These are phyloP conservation scores for Turnix velox DNA, from an alignment of 2,113 vertebrate species.

Conservation along the genomic window DNA sequence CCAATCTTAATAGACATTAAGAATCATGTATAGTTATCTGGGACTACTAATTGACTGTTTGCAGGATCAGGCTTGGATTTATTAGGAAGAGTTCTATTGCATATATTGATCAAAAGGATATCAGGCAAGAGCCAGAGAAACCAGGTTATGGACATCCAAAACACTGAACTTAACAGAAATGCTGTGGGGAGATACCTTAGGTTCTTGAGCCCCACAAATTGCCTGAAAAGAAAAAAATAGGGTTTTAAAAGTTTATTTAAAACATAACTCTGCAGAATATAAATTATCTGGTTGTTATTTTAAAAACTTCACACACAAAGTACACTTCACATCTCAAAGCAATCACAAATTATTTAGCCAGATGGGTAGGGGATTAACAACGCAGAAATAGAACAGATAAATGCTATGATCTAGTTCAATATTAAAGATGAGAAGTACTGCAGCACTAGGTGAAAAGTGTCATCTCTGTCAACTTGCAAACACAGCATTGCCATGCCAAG, in stretches of 20 bases:
- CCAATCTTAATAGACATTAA: neutral
- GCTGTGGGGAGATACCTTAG: slow-evolving; percentile 78
- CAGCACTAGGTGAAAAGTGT: neutral
- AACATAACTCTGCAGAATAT: neutral
- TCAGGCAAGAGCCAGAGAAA: slow-evolving; percentile 87
- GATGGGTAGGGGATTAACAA: neutral
- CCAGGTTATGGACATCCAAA: slow-evolving; percentile 94
- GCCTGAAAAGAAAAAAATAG: slow-evolving; percentile 65
- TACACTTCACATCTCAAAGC: neutral
- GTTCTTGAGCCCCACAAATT: slow-evolving; percentile 69
- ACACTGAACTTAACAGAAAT: slow-evolving; percentile 83
- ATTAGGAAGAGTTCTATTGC: neutral
- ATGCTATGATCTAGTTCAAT: neutral
- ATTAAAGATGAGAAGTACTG: neutral
- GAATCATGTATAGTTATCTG: neutral
- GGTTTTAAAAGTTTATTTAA: neutral
- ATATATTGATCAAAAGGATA: slow-evolving; percentile 83
- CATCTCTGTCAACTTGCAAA: neutral
- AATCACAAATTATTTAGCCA: neutral
- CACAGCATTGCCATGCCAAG: neutral
- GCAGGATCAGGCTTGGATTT: neutral
- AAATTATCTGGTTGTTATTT: neutral
- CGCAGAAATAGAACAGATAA: neutral
- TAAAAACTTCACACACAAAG: neutral
- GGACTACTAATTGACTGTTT: neutral